phyloP scores from a whole-genome alignment of 2,113 vertebrate species.

The Alligator mississippiensis region DNA sequence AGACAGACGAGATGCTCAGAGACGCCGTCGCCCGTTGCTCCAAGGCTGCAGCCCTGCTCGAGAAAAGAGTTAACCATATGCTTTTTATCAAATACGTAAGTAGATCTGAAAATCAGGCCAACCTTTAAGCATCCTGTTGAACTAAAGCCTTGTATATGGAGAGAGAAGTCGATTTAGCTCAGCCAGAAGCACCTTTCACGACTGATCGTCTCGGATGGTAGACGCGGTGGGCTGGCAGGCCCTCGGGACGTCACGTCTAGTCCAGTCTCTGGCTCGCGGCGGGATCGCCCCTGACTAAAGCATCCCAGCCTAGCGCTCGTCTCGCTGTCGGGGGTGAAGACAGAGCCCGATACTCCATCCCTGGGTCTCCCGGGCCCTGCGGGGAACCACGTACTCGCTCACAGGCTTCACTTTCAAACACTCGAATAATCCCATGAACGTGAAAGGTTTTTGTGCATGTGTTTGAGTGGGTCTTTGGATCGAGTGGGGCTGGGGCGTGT shows the following conservation, averaged over 20 bases:
- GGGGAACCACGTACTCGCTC: not conserved
- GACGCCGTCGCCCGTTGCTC: accelerated
- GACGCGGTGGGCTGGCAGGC: too few species aligned
- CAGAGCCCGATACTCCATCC: too few species aligned
- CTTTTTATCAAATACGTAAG: accelerated
- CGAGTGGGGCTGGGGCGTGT: too few species aligned
- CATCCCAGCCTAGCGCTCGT: too few species aligned
- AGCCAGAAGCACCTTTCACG: not conserved
- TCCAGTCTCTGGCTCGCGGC: too few species aligned
- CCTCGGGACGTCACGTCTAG: too few species aligned
- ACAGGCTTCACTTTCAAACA: accelerated
- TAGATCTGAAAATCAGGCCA: accelerated
- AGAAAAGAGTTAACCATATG: accelerated
- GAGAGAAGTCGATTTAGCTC: accelerated
- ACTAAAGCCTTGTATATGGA: not conserved
- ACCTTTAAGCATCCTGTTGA: not conserved
- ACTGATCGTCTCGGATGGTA: accelerated
- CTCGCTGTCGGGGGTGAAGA: too few species aligned
- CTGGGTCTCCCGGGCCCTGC: too few species aligned
- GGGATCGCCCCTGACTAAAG: too few species aligned
- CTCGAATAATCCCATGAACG: accelerated
- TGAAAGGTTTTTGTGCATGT: not conserved
- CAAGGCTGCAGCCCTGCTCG: accelerated
- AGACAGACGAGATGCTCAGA: not conserved
- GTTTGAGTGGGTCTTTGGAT: not conserved